Evolutionary conservation across 2,888 invertebrate species (phyloP), one percentile per base, ranked within the genome.

Genomic region (Macaria liturata): DNA sequence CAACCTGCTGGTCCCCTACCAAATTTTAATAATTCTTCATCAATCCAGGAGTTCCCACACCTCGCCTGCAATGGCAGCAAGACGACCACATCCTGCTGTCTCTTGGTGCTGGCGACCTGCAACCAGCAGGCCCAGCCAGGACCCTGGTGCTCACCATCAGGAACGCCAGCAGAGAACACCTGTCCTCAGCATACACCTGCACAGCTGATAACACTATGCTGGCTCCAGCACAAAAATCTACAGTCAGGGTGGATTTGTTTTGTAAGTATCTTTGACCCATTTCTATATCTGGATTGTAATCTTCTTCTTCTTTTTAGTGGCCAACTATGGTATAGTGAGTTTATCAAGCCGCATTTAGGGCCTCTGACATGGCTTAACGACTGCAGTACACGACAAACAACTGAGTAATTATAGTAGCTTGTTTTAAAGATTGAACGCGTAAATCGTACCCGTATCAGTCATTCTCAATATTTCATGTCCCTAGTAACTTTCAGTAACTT

Each of bases 161-260:
- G 43, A 88, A 89, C 56, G 90, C 90, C 44, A 92, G 93, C 42
- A 86, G 95, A 52, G 84, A 91, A 4, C 95, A 95, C 77, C 89
- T 95, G 48, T 92, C 94, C 52, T 92, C 94, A 30, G 84, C 93
- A 3, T 95, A 94, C 79, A 94, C 94, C 31, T 96, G 96, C 76
- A 93, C 94, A 71, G 95, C 95, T 8, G 94, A 94, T 76, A 96
- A 96, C 78, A 95, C 95, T 59, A 86, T 94, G 65, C 84, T 95
- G 67, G 94, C 94, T 34, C 92, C 94, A 3, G 95, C 95, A 0
- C 92, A 94, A 56, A 93, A 94, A 42, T 93, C 95, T 32, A 90
- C 93, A 9, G 93, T 95, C 39, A 93, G 93, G 69, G 90, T 96
- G 49, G 95, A 96, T 76, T 93, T 96, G 84, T 94, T 94, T 80